Conservation (phyloP, 2,797 vertebrate genomes). For the Danio choprae region DNA sequence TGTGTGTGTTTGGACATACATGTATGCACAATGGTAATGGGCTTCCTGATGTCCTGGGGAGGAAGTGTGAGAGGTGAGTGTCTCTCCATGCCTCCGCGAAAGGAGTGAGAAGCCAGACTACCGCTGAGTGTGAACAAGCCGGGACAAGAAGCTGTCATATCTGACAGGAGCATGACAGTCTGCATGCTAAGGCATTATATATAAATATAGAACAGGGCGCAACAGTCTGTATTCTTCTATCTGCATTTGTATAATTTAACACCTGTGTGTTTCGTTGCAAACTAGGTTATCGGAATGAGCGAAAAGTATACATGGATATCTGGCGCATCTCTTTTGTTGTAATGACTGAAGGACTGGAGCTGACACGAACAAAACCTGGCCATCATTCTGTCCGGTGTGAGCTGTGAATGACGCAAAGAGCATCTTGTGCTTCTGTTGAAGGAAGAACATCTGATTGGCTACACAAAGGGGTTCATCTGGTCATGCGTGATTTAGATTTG, state of each 20-base stretch:
- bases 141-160: conserved; percentile 33
- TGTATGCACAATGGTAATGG: conserved; percentile 53
- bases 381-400: not conserved
- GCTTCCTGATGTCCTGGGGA: conserved; percentile 42
- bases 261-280: not conserved
- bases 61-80: conserved; percentile 38
- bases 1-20: conserved; percentile 26
- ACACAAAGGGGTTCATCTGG: not conserved
- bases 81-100: conserved; percentile 22
- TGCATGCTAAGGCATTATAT: conserved; percentile 4
- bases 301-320: not conserved
- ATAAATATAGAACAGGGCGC: not conserved
- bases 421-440: not conserved
- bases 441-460: not conserved
- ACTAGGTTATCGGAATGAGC: not conserved
- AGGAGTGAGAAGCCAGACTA: conserved; percentile 27
- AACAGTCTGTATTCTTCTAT: not conserved
- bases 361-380: not conserved
- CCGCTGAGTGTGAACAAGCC: conserved; percentile 28
- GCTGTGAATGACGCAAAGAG: not conserved
- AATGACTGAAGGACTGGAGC: not conserved
- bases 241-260: conserved; percentile 2
- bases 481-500: not conserved
- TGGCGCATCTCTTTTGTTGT: not conserved
- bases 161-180: conserved; percentile 1